Evolutionary conservation across 1,140 invertebrate species (phyloP), one percentile per base, ranked within the genome.

Genomic region (Lepidotrigona ventralis): DNA sequence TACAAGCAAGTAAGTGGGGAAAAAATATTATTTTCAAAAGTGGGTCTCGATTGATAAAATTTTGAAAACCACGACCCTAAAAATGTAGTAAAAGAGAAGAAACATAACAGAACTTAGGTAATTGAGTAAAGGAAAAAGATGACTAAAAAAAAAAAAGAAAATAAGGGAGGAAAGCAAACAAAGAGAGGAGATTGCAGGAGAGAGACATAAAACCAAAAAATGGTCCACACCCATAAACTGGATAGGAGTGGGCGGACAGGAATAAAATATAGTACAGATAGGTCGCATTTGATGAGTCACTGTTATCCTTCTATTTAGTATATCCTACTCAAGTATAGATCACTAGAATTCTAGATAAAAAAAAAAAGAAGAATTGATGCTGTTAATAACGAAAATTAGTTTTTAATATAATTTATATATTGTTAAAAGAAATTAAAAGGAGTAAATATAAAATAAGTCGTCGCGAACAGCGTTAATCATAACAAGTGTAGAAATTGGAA

Each of bases 401-500:
- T 39, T 39, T 0, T 6, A 68, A 39, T 1, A 0, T 46, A 33
- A 4, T 46, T 72, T 26, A 6, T 19, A 19, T 11, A 46, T 70
- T 0, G 17, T 5, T 54, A 63, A 63, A 5, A 21, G 4, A 19
- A 39, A 66, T 21, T 19, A n/a, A 54, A 23, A 51, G n/a, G 12
- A 19, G 15, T 23, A 21, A 29, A 4, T 29, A 60, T 29, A n/a
- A 26, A 29, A 66, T 26, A 23, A 68, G 21, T 19, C 9, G 26
- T 12, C n/a, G 39, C 8, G 54, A 54, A 56, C 4, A 69, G 9
- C 6, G 6, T 64, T 70, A n/a, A 53, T 79, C 9, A 58, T 4
- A 17, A 17, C 15, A 29, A 46, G 68, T 64, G 26, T 23, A 29
- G 60, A 74, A 81, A 73, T 74, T 82, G 5, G 9, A 39, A 64